These are phyloP conservation scores for Stratiomys singularior DNA, from an alignment of 2,888 invertebrate genomes.

Conservation along the genomic window DNA sequence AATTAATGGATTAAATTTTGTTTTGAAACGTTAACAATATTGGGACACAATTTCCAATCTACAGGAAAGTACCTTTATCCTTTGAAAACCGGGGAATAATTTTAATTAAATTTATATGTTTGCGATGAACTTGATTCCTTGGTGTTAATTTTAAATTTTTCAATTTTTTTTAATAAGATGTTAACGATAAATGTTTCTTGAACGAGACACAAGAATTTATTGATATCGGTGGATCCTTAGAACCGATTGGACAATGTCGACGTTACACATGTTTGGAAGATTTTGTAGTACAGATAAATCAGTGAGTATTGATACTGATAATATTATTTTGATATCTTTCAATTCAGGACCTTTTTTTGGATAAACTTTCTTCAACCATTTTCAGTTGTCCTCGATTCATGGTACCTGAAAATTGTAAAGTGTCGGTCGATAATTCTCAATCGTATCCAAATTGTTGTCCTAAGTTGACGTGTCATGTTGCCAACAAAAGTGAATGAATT, in stretches of 20 bases:
- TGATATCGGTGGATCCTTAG: constrained; percentile 11
- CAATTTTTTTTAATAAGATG: not conserved
- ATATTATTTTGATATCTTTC: too few species aligned
- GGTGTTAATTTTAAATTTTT: too few species aligned
- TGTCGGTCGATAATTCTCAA: constrained; percentile 41
- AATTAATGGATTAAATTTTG: too few species aligned
- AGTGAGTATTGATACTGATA: constrained; percentile 12
- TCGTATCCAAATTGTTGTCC: constrained; percentile 56
- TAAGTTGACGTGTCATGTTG: constrained; percentile 54
- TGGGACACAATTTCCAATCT: too few species aligned
- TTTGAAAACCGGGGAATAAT: too few species aligned
- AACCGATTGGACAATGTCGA: constrained; percentile 31
- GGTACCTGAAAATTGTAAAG: constrained; percentile 37
- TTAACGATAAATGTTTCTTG: constrained; percentile 34
- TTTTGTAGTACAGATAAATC: constrained; percentile 40
- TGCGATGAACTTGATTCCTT: too few species aligned
- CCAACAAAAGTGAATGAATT: too few species aligned
- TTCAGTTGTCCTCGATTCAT: constrained; percentile 42
- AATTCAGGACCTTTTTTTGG: not conserved
- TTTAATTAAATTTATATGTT: too few species aligned
- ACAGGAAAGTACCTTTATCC: too few species aligned
- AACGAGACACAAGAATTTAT: constrained; percentile 18
- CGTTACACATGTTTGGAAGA: constrained; percentile 44
- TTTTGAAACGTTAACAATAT: too few species aligned
- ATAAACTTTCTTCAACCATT: too few species aligned